These are phyloP conservation scores for Ptilonorhynchus violaceus DNA, from an alignment of 2,113 vertebrate species.

Conservation along the genomic window DNA sequence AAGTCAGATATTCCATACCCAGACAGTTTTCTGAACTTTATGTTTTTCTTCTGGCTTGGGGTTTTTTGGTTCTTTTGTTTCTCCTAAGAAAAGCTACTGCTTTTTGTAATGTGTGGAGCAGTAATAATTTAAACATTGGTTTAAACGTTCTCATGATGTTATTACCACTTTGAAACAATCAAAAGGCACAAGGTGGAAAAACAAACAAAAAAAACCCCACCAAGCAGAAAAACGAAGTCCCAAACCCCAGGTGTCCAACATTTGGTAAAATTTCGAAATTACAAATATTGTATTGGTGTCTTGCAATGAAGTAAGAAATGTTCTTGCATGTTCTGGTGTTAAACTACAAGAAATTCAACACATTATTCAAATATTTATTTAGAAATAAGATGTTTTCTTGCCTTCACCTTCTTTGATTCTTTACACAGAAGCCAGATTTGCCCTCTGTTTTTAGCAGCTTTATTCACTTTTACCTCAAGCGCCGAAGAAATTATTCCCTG, in stretches of 20 bases:
- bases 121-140: neutral
- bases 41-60: neutral
- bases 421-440: neutral
- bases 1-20: neutral
- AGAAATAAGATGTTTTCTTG: neutral
- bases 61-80: neutral
- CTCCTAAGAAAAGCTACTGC: neutral
- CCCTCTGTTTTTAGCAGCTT: neutral
- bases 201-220: accelerated
- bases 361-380: neutral
- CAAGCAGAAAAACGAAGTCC: accelerated
- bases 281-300: neutral
- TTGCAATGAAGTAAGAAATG: neutral
- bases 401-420: neutral
- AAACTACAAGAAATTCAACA: neutral
- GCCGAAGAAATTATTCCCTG: neutral
- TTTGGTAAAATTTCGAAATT: neutral
- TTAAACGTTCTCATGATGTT: neutral
- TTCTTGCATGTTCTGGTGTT: neutral
- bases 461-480: neutral
- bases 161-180: neutral
- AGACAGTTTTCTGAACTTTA: neutral
- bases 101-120: neutral
- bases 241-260: neutral
- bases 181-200: neutral